Conservation (phyloP, 2,797 vertebrate species). For the Sebastes diploproa region DNA sequence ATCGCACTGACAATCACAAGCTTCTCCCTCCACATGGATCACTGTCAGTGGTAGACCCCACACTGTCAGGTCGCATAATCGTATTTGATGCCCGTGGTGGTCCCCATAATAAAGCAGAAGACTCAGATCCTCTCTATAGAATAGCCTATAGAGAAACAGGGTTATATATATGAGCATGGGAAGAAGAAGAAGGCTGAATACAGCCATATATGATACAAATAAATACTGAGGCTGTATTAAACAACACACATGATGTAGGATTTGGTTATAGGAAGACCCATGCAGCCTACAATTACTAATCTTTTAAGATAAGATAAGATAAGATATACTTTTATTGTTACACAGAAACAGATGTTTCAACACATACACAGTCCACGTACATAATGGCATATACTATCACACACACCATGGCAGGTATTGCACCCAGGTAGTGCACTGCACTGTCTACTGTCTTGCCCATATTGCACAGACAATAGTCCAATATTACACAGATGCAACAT, state of each 20-base stretch:
- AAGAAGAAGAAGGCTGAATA: not conserved
- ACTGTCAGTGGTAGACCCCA: conserved; percentile 68
- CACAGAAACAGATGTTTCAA: too few species aligned
- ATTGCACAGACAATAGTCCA: too few species aligned
- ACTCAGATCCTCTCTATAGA: conserved; percentile 26
- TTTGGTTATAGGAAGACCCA: not conserved
- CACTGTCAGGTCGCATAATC: conserved; percentile 80
- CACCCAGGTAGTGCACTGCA: too few species aligned
- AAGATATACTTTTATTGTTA: too few species aligned
- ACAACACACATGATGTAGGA: not conserved
- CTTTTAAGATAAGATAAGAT: not conserved
- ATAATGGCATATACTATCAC: too few species aligned
- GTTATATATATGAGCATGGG: not conserved
- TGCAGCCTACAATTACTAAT: not conserved
- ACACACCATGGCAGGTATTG: too few species aligned
- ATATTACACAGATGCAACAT: too few species aligned
- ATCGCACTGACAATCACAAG: conserved; percentile 74
- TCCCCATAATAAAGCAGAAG: conserved; percentile 56
- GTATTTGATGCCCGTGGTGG: conserved; percentile 55
- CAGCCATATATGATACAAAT: not conserved
- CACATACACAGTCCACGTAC: too few species aligned
- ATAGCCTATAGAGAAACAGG: conserved; percentile 16
- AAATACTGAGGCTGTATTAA: not conserved
- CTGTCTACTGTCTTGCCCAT: too few species aligned
- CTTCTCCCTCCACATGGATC: conserved; percentile 73